Evolutionary conservation across 2,888 invertebrate genomes (phyloP).

Genomic region (Pollenia labialis): DNA sequence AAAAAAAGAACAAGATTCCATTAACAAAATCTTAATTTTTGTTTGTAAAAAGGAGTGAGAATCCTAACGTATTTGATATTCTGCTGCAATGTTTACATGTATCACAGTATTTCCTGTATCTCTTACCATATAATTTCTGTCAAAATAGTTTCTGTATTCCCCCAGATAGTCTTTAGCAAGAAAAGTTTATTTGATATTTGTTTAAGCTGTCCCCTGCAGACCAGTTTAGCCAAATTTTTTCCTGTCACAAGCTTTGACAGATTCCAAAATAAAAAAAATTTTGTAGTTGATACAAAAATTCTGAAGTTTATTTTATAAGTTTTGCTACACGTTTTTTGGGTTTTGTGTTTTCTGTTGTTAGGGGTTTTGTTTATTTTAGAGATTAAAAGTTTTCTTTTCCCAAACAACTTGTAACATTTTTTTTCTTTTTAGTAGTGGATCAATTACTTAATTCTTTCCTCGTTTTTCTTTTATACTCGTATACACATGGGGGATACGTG

Average conservation of each 20-base stretch:
- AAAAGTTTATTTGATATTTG: slow-evolving; percentile 15
- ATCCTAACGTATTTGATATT: slow-evolving; percentile 7
- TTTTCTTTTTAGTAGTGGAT: slow-evolving; percentile 5
- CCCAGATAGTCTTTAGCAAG: background rate
- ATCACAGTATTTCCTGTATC: slow-evolving; percentile 21
- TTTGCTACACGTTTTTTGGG: slow-evolving; percentile 14
- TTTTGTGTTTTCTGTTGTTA: slow-evolving; percentile 18
- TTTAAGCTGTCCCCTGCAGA: slow-evolving; percentile 27
- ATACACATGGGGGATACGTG: background rate
- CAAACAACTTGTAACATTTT: background rate
- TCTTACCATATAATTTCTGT: background rate
- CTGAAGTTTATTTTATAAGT: slow-evolving; percentile 7
- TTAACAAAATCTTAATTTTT: too few species aligned
- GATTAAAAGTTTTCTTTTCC: slow-evolving; percentile 46
- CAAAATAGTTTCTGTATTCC: background rate
- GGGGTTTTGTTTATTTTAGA: slow-evolving; percentile 47
- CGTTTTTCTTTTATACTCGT: background rate
- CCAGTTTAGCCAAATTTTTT: slow-evolving; percentile 4
- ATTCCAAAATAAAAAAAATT: slow-evolving; percentile 43
- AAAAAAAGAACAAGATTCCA: too few species aligned
- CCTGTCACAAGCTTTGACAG: slow-evolving; percentile 51
- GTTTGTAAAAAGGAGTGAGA: slow-evolving; percentile 4
- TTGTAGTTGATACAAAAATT: slow-evolving; percentile 12
- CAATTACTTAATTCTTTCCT: slow-evolving; percentile 43
- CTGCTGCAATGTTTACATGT: slow-evolving; percentile 18